Base-by-base conservation (phyloP, 2,113 vertebrate species). In the Perca schrenkii region DNA sequence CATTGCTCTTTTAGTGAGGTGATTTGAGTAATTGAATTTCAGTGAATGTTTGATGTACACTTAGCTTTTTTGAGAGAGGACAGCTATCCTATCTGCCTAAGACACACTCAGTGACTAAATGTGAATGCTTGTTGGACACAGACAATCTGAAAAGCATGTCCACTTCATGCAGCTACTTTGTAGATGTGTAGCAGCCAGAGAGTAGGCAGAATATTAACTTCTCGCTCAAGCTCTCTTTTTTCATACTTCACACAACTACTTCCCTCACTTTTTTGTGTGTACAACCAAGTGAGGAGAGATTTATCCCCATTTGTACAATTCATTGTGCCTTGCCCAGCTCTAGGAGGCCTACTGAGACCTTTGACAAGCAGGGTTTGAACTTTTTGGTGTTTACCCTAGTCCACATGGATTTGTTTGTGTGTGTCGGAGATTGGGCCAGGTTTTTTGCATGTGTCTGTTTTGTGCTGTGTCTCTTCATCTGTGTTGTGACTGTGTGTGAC, bases 361-460 rank as follows among this genome's bases (percentile, higher is more conserved):
- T 79, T 60, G 6, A 61, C 19, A 40, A 61, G 21, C 21, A 36
- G 8, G 52, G 6, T 31, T 77, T 22, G 6, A 60, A 52, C 19
- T 69, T 1, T 19, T 19, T 36, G 4, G 34, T 65, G 36, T 56
- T 56, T n/a, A 56, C 31, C 15, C 56, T 15, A 56, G 15, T 56
- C 19, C 4, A 54, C 12, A 12, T 67, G 12, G 17, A 31, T 56
- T 31, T 47, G 36, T 57, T 57, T 57, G 36, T 53, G 8, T 46
- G 16, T 56, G 16, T 46, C 25, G 13, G 43, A 31, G 4, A 61
- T 16, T 34, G 2, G 4, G 8, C 7, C 13, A 2, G 13, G 22
- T 71, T 47, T 47, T 74, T 61, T n/a, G 63, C 22, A 57, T 57
- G 28, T 79, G 52, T 80, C 34, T 12, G 34, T 22, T 72, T 47